These are phyloP conservation scores for Venustoraphidia nigricollis DNA, from an alignment of 2,888 invertebrate species.

Conservation along the genomic window DNA sequence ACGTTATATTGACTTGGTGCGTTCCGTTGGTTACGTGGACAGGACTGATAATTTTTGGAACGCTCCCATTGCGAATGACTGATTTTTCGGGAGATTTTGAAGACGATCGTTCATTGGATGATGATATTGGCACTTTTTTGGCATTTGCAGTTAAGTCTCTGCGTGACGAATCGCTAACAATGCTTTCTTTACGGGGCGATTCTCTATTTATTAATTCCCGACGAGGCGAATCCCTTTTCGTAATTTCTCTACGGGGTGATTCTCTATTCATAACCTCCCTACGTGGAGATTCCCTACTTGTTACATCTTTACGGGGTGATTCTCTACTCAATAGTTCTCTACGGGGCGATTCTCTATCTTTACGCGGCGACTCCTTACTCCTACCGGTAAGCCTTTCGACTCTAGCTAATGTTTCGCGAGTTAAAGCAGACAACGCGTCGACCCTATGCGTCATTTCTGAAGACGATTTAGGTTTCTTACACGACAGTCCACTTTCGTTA, in stretches of 20 bases:
- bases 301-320: too few species aligned
- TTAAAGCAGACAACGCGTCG: conserved; percentile 47
- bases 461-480: neutral
- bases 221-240: conserved; percentile 12
- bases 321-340: too few species aligned
- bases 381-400: conserved; percentile 45
- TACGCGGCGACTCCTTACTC: conserved; percentile 8
- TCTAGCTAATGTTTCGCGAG: conserved; percentile 49
- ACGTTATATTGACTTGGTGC: neutral
- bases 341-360: too few species aligned
- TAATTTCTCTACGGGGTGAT: too few species aligned
- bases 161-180: too few species aligned
- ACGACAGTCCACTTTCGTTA: neutral
- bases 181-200: too few species aligned
- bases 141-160: conserved; percentile 1
- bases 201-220: conserved; percentile 8
- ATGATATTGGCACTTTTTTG: conserved; percentile 7
- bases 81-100: conserved; percentile 1
- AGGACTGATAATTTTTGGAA: conserved; percentile 2
- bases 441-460: conserved; percentile 34
- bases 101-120: neutral
- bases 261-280: too few species aligned
- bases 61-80: neutral
- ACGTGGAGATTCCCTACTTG: too few species aligned
- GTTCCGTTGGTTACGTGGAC: conserved; percentile 1